Base-by-base conservation (phyloP, 1,140 invertebrate genomes). In the Lanistes nyassanus region DNA sequence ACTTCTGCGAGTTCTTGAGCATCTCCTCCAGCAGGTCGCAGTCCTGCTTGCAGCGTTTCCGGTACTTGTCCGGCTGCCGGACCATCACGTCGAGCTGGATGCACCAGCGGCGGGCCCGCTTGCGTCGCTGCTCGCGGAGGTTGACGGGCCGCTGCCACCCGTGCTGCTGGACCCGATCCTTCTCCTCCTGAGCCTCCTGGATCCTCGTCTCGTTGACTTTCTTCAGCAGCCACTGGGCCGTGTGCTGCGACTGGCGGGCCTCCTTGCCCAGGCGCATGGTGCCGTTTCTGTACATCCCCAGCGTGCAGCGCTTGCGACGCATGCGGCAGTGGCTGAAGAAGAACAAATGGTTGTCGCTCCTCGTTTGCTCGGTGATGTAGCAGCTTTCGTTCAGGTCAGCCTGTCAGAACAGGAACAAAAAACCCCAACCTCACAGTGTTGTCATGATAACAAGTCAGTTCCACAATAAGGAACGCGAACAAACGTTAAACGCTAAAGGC, bases 261-360 rank as follows among this genome's bases (percentile, higher is more conserved):
- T 60, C n/a, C 0, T 13, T n/a, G 0, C 70, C 70, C 23, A 42
- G 55, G 16, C 55, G 70, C 70, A 72, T 72, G 16, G 70, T 72
- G 56, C 70, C 70, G 70, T 72, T 72, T 34, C 56, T 53, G 70
- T 42, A 72, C 21, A 29, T 39, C 2, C 70, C 70, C 70, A 72
- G 70, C 36, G 56, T 60, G 70, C 70, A 72, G 16, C 37, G 31
- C 56, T 62, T 60, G 16, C 60, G 37, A 16, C 51, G 31, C n/a
- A n/a, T n/a, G 23, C 70, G 55, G n/a, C 70, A 72, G 34, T 62
- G 16, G 3, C 9, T 16, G 70, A 60, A 72, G 70, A n/a, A 42
- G 55, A 60, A 72, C 23, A 72, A 53, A 26, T 37, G 53, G 55
- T 72, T 9, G 34, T 37, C 36, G 36, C 36, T 72, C 26, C 70